Base-by-base conservation (phyloP, 2,113 vertebrate genomes). In the Genyomyrus donnyi region DNA sequence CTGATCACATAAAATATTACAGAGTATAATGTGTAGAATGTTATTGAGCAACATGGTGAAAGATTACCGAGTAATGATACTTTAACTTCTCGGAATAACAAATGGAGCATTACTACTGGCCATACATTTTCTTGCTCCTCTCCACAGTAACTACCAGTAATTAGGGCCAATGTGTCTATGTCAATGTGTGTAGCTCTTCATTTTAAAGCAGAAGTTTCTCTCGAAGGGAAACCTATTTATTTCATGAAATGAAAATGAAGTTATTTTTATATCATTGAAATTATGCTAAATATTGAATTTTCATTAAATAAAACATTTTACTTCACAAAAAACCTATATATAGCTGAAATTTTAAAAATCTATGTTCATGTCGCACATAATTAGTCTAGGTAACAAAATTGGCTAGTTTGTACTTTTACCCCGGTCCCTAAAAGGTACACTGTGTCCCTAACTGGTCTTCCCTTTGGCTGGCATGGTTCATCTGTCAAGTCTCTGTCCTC, bases 401-500 rank as follows among this genome's bases (percentile, higher is more conserved):
- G 52, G 53, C 42, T 2, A 39, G 87, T 49, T 3, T 88, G 53
- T 88, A 88, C 49, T 87, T 87, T 88, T 88, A 89, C 88, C 89
- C 49, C n/a, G 27, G 46, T 53, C 46, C n/a, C 49, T 52, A 52
- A 52, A 27, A 87, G 48, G 85, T 87, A 52, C 49, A 49, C 13
- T 35, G 89, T 53, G 85, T 85, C 85, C 89, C 70, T 90, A 24
- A 84, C 85, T 90, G 85, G 85, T 45, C 77, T 89, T 58, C 58
- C 84, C 58, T 89, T 89, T 5, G 39, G 90, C 70, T 85, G 87
- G n/a, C 53, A 48, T 42, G 11, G 84, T 89, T 85, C 91, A 87
- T 86, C 70, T 90, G 89, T 90, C 88, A 90, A 90, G 89, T 83
- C 89, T 39, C 74, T 80, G 35, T 17, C 17, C 74, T 42, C 35